A percentile compares a stretch with the other conserved stretches of the same genome.
Conservation (phyloP, 2,888 invertebrate genomes). For the Oligia fasciuncula region DNA sequence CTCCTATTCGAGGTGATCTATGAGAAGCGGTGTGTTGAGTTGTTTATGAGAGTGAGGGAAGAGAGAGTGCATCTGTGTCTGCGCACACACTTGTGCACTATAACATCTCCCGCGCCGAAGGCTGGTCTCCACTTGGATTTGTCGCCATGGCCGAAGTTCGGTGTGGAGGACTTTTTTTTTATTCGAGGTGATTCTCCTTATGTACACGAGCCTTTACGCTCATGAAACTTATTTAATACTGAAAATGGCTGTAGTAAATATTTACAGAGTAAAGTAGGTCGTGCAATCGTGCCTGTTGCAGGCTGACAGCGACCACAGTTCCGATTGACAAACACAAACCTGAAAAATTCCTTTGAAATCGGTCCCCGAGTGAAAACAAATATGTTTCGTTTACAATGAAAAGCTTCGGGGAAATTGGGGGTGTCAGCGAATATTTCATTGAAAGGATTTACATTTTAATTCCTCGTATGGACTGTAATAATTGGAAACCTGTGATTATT, state of each 20-base stretch:
- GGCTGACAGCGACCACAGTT: background rate
- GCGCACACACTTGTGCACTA: background rate
- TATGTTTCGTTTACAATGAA: slow-evolving; percentile 20
- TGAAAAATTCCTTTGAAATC: slow-evolving; percentile 29
- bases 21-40: background rate
- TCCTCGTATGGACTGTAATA: slow-evolving; percentile 24
- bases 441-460: slow-evolving; percentile 44
- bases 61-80: background rate
- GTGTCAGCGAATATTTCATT: slow-evolving; percentile 13
- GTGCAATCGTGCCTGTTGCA: slow-evolving; percentile 20
- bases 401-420: slow-evolving; percentile 28
- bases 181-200: background rate
- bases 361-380: slow-evolving; percentile 20
- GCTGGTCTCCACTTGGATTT: background rate
- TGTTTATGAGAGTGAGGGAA: background rate
- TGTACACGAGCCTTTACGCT: background rate
- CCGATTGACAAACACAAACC: slow-evolving; percentile 4
- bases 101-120: background rate
- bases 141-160: background rate
- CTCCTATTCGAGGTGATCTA: background rate
- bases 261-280: slow-evolving; percentile 37
- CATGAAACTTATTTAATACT: slow-evolving; percentile 32
- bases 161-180: background rate
- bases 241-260: slow-evolving; percentile 34
- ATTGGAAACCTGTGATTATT: slow-evolving; percentile 35